A percentile compares a stretch with the other conserved stretches of the same genome.
Evolutionary conservation across 2,797 vertebrate species (phyloP).

Genomic region (Falco columbarius): DNA sequence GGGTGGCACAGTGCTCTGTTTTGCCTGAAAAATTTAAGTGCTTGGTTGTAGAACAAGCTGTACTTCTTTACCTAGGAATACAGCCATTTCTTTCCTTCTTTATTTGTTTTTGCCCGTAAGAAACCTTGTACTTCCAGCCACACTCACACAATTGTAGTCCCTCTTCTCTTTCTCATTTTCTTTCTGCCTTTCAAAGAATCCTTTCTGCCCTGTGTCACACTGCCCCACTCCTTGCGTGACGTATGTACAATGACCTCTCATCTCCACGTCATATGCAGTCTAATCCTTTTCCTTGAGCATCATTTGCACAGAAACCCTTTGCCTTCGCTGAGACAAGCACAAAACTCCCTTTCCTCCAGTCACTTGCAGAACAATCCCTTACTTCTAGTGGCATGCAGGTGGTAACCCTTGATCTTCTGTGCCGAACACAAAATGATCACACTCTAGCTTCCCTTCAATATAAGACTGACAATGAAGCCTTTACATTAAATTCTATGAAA

Average conservation of each 20-base stretch:
- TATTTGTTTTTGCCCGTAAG: not conserved
- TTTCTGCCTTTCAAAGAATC: not conserved
- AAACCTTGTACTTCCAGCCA: not conserved
- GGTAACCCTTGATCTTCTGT: not conserved
- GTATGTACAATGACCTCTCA: not conserved
- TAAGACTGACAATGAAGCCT: not conserved
- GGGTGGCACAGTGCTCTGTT: not conserved
- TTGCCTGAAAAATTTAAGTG: not conserved
- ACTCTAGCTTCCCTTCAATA: not conserved
- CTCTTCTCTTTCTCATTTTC: not conserved
- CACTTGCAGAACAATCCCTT: not conserved
- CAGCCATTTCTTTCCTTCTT: not conserved
- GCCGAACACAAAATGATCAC: not conserved
- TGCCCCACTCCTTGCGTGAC: not conserved
- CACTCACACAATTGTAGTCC: not conserved
- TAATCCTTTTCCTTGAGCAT: not conserved
- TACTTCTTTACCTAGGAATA: not conserved
- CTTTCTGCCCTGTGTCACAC: not conserved
- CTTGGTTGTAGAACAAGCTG: not conserved
- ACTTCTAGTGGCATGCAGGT: not conserved
- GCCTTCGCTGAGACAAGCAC: not conserved
- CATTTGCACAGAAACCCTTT: conserved; percentile 15
- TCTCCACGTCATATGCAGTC: not conserved
- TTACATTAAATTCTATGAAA: not conserved
- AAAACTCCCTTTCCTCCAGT: not conserved